A percentile compares a stretch with the other conserved stretches of the same genome.
Evolutionary conservation across 30 jellyfish, hydroid and myxozoan species (phyloP).

Genomic region (Hydra vulgaris): DNA sequence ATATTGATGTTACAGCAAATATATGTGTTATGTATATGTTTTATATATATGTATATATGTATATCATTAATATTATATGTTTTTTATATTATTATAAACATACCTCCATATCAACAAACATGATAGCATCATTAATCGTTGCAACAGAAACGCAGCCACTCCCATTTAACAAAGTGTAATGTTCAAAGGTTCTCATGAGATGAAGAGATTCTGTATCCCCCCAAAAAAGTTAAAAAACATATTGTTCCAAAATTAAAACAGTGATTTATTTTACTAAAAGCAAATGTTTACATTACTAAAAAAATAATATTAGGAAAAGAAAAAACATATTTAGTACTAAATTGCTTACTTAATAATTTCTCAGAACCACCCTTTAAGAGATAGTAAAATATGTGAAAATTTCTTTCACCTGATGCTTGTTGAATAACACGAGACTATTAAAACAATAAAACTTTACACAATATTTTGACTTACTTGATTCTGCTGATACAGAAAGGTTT

Average conservation of each 20-base stretch:
- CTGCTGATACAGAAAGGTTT: not conserved
- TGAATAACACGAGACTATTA: slow-evolving; percentile 90
- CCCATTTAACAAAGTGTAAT: slow-evolving; percentile 41
- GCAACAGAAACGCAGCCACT: slow-evolving; percentile 76
- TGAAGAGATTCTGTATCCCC: slow-evolving; percentile 39
- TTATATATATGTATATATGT: too few species aligned
- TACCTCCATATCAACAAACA: slow-evolving; percentile 65
- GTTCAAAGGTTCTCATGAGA: slow-evolving; percentile 45
- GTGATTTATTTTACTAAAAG: too few species aligned
- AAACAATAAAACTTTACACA: not conserved
- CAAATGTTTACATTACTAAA: too few species aligned
- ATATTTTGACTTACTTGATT: not conserved
- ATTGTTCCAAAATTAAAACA: too few species aligned
- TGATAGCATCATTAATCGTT: slow-evolving; percentile 60
- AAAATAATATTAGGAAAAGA: not conserved
- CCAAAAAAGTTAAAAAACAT: not conserved
- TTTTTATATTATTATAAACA: too few species aligned
- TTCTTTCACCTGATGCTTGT: slow-evolving; percentile 83
- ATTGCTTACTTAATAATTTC: slow-evolving; percentile 45
- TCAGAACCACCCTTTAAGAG: slow-evolving; percentile 71
- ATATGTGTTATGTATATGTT: too few species aligned
- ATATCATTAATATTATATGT: too few species aligned
- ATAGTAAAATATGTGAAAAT: slow-evolving; percentile 76
- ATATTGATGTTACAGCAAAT: too few species aligned
- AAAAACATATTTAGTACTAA: not conserved